phyloP scores from a whole-genome alignment of 2,888 invertebrate genomes.

The Cephus pygmeus region DNA sequence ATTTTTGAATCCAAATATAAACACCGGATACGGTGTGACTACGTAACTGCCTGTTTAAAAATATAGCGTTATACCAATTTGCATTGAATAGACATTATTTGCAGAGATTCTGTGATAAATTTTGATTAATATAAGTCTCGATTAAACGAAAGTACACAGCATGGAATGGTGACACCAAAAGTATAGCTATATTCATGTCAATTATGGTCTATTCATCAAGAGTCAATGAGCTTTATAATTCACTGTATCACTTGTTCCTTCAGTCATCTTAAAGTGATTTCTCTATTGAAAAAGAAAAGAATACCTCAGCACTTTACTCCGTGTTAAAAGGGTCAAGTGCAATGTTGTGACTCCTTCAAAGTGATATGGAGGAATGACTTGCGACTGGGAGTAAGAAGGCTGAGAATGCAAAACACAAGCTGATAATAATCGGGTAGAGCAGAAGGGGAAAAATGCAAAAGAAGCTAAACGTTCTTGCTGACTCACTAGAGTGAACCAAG shows the following conservation, averaged over 20 bases:
- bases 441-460: constrained; percentile 12
- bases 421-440: constrained; percentile 5
- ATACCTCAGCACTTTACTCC: constrained; percentile 17
- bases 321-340: constrained; percentile 6
- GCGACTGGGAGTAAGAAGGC: not conserved
- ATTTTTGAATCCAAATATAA: not conserved
- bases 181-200: not conserved
- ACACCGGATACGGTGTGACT: not conserved
- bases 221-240: not conserved
- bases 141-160: not conserved
- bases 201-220: not conserved
- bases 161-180: not conserved
- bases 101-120: not conserved
- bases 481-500: not conserved
- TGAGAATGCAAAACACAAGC: constrained; percentile 5
- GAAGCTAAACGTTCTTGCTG: constrained; percentile 1
- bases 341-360: not conserved
- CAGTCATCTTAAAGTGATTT: not conserved
- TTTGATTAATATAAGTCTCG: not conserved
- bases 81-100: not conserved
- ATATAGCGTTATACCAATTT: not conserved
- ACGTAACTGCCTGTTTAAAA: not conserved
- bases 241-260: not conserved
- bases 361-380: not conserved
- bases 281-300: not conserved